Evolutionary conservation across 2,797 vertebrate genomes (phyloP), one percentile per base, ranked within the genome.

Genomic region (Momotus momota): DNA sequence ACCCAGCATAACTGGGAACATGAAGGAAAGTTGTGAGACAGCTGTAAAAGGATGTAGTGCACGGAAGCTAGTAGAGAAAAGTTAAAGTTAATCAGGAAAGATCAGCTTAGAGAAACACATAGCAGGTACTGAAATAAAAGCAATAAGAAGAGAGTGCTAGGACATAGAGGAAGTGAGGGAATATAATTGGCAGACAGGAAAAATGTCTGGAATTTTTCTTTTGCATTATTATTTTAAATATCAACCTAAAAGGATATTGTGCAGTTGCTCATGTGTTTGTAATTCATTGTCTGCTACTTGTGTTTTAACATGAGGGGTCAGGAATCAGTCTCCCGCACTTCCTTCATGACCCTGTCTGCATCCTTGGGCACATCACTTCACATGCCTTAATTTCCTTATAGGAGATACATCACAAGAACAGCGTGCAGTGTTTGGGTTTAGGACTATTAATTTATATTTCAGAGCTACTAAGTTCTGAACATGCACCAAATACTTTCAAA

Each of bases 211-310:
- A 94, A 80, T 92, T 95, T 94, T 90, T 92, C 83, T 93, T 91
- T 80, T 55, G 80, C 66, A 73, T 93, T 95, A 80, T 94, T 87
- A 93, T 94, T 96, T 94, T 86, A 90, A 90, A 77, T 90, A 93
- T 84, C 73, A 86, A 38, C 51, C 58, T 88, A 81, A 90, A 94
- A 90, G 77, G 88, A 95, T 86, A 88, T 61, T 94, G 85, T 94
- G 71, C 95, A 93, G 90, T 72, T 84, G 72, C 46, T 92, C 89
- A 89, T 80, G 45, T 84, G 78, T 94, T 93, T 95, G 71, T 71
- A 94, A 96, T 93, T 93, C 71, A 87, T 82, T 94, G 84, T 91
- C 94, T 95, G 51, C 78, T 91, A 82, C 72, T 92, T 64, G 60
- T 70, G 75, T 54, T 94, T 91, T 87, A 91, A 77, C 75, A 43